phyloP scores from a whole-genome alignment of 2,888 invertebrate species.

The Perizoma flavofasciatum region DNA sequence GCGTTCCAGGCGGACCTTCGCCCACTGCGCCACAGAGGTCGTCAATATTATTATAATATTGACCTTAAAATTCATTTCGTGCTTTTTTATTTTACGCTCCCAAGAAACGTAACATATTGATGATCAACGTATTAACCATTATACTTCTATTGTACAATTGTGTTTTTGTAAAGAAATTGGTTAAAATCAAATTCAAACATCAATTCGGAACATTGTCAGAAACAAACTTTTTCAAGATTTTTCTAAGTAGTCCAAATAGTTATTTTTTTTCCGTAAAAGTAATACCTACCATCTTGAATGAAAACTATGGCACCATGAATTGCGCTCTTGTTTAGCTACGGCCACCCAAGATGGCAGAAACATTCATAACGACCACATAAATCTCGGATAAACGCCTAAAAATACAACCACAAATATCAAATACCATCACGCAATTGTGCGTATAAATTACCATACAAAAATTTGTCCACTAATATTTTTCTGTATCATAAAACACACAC shows the following conservation, averaged over 20 bases:
- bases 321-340: neutral
- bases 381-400: slow-evolving; percentile 28
- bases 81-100: too few species aligned
- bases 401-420: slow-evolving; percentile 29
- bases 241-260: neutral
- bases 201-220: too few species aligned
- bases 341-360: slow-evolving; percentile 28
- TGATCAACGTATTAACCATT: too few species aligned
- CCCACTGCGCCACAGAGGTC: too few species aligned
- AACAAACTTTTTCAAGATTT: too few species aligned
- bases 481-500: slow-evolving; percentile 31
- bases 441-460: slow-evolving; percentile 35
- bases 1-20: too few species aligned
- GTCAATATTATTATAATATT: too few species aligned
- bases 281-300: slow-evolving; percentile 1
- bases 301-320: slow-evolving; percentile 6
- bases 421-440: slow-evolving; percentile 30
- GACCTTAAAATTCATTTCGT: slow-evolving; percentile 2
- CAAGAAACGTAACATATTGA: too few species aligned
- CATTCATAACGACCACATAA: slow-evolving; percentile 30
- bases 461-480: slow-evolving; percentile 31
- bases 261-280: neutral
- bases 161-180: too few species aligned
- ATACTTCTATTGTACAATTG: too few species aligned
- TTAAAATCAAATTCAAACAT: too few species aligned